Conservation (phyloP, 2,888 invertebrate species). For the Pelosia muscerda region DNA sequence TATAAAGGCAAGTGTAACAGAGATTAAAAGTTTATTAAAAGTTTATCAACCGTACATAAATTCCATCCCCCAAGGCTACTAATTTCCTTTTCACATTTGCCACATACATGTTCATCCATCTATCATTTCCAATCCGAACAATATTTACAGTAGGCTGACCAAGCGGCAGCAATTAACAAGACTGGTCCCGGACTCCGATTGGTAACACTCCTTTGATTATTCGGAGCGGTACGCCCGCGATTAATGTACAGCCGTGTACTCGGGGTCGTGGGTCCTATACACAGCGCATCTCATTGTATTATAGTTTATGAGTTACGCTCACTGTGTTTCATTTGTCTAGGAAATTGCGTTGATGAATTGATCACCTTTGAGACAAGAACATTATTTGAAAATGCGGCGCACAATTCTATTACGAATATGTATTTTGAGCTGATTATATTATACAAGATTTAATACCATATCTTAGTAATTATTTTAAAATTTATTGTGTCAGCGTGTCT, state of each 20-base stretch:
- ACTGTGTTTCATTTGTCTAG: conserved; percentile 43
- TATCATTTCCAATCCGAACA: conserved; percentile 34
- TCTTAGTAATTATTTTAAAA: too few relatives aligned
- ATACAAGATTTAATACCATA: too few relatives aligned
- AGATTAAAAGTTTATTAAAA: too few relatives aligned
- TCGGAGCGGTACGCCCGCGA: conserved; percentile 45
- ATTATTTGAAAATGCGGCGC: not conserved
- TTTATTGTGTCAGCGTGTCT: too few relatives aligned
- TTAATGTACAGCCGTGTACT: too few relatives aligned
- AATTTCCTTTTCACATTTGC: conserved; percentile 4
- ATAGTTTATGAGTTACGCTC: conserved; percentile 28
- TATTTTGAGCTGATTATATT: too few relatives aligned
- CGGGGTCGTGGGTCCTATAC: too few relatives aligned
- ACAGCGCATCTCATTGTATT: conserved; percentile 38
- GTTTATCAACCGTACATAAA: not conserved
- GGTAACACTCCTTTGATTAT: conserved; percentile 56
- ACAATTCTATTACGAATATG: not conserved
- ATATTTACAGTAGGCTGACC: conserved; percentile 48
- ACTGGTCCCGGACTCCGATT: conserved; percentile 47
- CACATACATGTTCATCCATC: conserved; percentile 18
- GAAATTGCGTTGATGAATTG: conserved; percentile 37
- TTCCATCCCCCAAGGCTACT: not conserved
- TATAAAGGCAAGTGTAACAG: too few relatives aligned
- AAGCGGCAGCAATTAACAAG: conserved; percentile 52
- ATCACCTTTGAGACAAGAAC: not conserved